phyloP scores from a whole-genome alignment of 2,888 invertebrate genomes.

The Tupiocoris notatus region DNA sequence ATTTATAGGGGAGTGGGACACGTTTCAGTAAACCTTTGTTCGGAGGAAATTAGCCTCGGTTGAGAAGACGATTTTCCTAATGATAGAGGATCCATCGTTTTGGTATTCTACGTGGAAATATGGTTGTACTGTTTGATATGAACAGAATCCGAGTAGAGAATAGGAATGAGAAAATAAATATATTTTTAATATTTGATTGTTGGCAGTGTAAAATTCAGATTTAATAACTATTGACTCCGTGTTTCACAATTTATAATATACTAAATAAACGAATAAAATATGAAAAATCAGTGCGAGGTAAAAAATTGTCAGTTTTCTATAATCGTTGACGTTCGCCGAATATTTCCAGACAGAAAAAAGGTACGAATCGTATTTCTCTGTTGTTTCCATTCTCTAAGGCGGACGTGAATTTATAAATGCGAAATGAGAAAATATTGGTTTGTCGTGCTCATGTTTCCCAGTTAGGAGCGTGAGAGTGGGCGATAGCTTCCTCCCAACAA shows the following conservation, averaged over 20 bases:
- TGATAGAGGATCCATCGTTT: neutral
- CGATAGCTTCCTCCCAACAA: neutral
- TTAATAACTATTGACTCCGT: too few relatives aligned
- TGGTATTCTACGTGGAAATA: neutral
- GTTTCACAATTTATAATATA: too few relatives aligned
- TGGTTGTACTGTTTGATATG: neutral
- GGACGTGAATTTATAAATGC: neutral
- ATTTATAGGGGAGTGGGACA: neutral
- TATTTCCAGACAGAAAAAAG: neutral
- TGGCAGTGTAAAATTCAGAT: too few relatives aligned
- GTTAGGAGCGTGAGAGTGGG: neutral
- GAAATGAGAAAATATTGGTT: neutral
- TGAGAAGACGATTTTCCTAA: neutral
- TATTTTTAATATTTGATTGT: too few relatives aligned
- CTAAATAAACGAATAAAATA: too few relatives aligned
- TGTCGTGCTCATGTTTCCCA: neutral
- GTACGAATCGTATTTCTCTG: neutral
- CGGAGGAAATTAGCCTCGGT: neutral
- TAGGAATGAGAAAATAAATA: too few relatives aligned
- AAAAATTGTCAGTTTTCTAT: too few relatives aligned
- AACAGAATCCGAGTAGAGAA: too few relatives aligned
- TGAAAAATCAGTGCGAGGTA: too few relatives aligned
- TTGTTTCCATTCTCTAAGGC: neutral
- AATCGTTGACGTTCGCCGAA: too few relatives aligned
- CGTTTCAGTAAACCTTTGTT: neutral